Base-by-base conservation (phyloP, 2,113 vertebrate genomes). In the Leptocoma aspasia region DNA sequence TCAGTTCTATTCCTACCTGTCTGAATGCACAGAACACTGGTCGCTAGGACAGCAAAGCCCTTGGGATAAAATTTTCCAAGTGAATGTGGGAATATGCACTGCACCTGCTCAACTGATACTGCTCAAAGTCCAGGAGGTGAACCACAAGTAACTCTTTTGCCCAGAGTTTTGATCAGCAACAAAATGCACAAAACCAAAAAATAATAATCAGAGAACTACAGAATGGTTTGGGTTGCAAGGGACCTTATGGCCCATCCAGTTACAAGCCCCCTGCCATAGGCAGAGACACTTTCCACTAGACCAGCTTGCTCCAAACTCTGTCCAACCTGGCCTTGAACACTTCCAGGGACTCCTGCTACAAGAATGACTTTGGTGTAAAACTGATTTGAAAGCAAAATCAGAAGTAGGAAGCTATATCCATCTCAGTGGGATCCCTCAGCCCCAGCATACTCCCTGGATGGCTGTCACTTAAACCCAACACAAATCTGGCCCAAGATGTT, bases 131-230 rank as follows among this genome's bases (percentile, higher is more conserved):
- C 2, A 3, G 15, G n/a, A 84, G 13, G 19, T 5, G 45, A 78
- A 75, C 23, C 19, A 27, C 0, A 6, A 53, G 11, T 3, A 75
- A 68, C 10, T 44, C 27, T 42, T 60, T 1, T 0, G 3, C 41
- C 41, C 15, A 5, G 10, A 72, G n/a, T n/a, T 42, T 20, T 44
- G 45, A 77, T 28, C 24, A 54, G 42, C 14, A 81, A 15, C 33
- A 50, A 79, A 81, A 63, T 4, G 13, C 49, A 73, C 21, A 42
- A 42, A 64, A 14, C 7, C 6, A 50, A 27, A 39, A 45, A 61
- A 28, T 3, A 60, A 33, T 27, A 10, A 53, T 53, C 30, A 45
- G 8, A 56, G 13, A 63, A 63, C 49, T 20, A 71, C 10, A 47
- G 30, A 53, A 41, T 54, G 39, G 39, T 35, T 21, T 68, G 21